Base-by-base conservation (phyloP, 2,113 vertebrate genomes). In the Halichoerus grypus region DNA sequence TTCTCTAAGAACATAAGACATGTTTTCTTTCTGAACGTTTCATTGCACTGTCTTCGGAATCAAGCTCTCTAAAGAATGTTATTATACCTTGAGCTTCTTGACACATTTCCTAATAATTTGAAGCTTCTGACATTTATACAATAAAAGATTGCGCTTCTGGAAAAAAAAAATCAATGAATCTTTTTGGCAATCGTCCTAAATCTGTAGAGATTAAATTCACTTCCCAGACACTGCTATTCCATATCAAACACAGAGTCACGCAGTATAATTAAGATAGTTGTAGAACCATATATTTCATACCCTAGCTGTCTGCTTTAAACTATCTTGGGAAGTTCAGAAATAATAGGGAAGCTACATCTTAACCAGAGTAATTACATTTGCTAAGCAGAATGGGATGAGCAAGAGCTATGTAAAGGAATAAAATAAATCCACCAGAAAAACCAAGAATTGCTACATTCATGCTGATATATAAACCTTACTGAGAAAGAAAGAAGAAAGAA, bases 391-490 rank as follows among this genome's bases (percentile, higher is more conserved):
- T 31, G 31, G 13, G 36, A 95, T 97, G 69, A 97, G 81, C 87
- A 74, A 26, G 84, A 71, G 91, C 86, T 84, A 21, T 89, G 72
- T 71, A 39, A 39, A 81, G 91, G 83, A 92, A 91, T 79, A 80
- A 96, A 96, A 94, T 13, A 90, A 14, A 97, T 84, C 0, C 86
- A 89, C 88, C 76, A 61, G 69, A 76, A 97, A 97, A 96, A 53
- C 55, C 89, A 97, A 95, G 96, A 94, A 96, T 61, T 97, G 97
- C 92, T 97, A 49, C 59, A 98, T 98, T 98, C 87, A 94, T 98
- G 98, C 98, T 97, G 94, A 98, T 98, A 90, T 88, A 97, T 80
- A 98, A 98, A 98, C 96, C 86, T 98, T 97, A 93, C 97, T 98
- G 98, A 98, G 98, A 51, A 67, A 94, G 84, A 88, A 88, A 21